Percentiles rank a stretch among this genome's conserved stretches.
Conservation (phyloP, 1,140 invertebrate species). For the Bombus sibiricus region DNA sequence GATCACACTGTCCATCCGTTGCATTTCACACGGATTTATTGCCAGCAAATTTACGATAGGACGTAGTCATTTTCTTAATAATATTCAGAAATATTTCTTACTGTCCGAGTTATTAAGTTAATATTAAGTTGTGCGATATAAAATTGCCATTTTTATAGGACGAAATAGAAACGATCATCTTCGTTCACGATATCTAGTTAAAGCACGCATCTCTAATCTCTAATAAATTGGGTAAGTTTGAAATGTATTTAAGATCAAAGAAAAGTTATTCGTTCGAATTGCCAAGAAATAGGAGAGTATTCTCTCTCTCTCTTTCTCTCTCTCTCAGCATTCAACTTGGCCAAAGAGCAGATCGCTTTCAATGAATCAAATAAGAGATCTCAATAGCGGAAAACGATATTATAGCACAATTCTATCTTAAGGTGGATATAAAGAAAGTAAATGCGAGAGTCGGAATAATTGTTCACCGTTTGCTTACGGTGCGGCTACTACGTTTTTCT, state of each 20-base stretch:
- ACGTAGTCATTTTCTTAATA: not conserved
- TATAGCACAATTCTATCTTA: slow-evolving; percentile 5
- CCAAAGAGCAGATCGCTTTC: not conserved
- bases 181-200: not conserved
- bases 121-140: not conserved
- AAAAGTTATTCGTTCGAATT: not conserved
- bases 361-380: slow-evolving; percentile 7
- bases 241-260: not conserved
- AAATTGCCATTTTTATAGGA: not conserved
- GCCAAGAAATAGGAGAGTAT: not conserved
- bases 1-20: slow-evolving; percentile 59
- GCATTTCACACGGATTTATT: slow-evolving; percentile 58
- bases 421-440: not conserved
- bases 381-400: slow-evolving; percentile 3
- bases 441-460: not conserved
- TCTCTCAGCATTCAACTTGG: not conserved
- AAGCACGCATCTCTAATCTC: not conserved
- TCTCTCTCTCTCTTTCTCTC: too few relatives aligned
- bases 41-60: slow-evolving; percentile 51
- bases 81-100: not conserved
- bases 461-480: not conserved
- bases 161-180: too few relatives aligned
- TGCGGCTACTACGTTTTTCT: not conserved
- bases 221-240: not conserved
- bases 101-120: too few relatives aligned